Evolutionary conservation across 1,140 invertebrate genomes (phyloP).

Genomic region (Vanessa tameamea): DNA sequence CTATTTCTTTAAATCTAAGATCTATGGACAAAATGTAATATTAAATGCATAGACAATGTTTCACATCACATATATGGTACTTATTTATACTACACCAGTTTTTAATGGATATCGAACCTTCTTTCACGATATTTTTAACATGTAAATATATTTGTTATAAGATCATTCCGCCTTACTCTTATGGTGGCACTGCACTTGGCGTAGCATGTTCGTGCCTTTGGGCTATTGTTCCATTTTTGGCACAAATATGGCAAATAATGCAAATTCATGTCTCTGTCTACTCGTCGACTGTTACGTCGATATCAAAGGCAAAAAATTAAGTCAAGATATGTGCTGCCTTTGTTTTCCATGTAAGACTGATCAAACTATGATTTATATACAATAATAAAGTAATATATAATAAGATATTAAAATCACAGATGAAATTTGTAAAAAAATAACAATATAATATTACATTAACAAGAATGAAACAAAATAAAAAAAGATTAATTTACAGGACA

Average conservation of each 20-base stretch:
- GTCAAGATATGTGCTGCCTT: no score
- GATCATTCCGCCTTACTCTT: not conserved
- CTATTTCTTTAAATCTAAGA: not conserved
- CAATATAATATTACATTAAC: conserved; percentile 2
- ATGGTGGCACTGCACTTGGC: not conserved
- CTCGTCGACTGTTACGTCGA: no score
- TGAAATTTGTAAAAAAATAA: conserved; percentile 16
- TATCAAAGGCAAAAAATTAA: no score
- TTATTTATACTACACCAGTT: not conserved
- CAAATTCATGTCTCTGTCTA: no score
- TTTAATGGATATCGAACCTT: not conserved
- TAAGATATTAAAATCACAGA: conserved; percentile 20
- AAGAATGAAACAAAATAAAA: conserved; percentile 10
- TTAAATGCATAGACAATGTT: not conserved
- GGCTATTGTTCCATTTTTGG: no score
- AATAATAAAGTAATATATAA: not conserved
- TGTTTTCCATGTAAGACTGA: not conserved
- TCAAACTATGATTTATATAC: not conserved
- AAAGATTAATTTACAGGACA: not conserved
- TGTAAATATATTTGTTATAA: not conserved
- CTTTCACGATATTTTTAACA: not conserved
- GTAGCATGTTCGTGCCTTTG: no score
- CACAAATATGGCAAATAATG: no score
- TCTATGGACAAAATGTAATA: not conserved
- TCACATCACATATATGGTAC: not conserved